Evolutionary conservation across 2,797 vertebrate genomes (phyloP), one percentile per base, ranked within the genome.

Genomic region (Thaleichthys pacificus): DNA sequence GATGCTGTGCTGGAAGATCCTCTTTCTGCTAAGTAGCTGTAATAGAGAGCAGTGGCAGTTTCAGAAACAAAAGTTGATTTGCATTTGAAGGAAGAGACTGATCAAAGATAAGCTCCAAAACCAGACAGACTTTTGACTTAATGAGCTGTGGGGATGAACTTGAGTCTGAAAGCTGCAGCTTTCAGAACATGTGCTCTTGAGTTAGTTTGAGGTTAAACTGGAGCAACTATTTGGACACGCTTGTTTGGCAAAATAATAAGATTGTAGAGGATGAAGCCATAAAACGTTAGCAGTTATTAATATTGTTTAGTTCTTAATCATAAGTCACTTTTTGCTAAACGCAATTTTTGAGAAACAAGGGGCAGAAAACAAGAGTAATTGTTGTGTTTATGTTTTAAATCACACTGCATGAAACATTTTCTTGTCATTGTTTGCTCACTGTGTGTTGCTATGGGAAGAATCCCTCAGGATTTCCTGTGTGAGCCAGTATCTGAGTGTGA

Each of bases 11-110:
- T 26, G 58, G 47, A 49, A 17, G 14, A 28, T 22, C 26, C 4
- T 15, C 32, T 38, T 30, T 9, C 32, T 62, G 8, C 42, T 62
- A 58, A 30, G 58, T 17, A 42, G 72, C 72, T 56, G 68, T 54
- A 66, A 70, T 72, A 69, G 70, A 54, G 17, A 71, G 54, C 56
- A 12, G 68, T 72, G 57, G 73, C 80, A 85, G 80, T 78, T 87
- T 51, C 51, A 56, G 51, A 49, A 56, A 30, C 14, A 51, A 19
- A 4, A 12, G 15, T 32, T 30, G 26, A 35, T 68, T 68, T 57
- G 51, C 51, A 68, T 57, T 56, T 57, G 28, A 26, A 68, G 51
- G 26, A 68, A 51, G 51, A 68, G 66, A 51, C 15, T 5, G 26
- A 68, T 68, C 26, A 12, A 32, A 32, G 8, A 57, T 56, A 28